Evolutionary conservation across 2,113 vertebrate genomes (phyloP).

Genomic region (Poecilia latipinna): DNA sequence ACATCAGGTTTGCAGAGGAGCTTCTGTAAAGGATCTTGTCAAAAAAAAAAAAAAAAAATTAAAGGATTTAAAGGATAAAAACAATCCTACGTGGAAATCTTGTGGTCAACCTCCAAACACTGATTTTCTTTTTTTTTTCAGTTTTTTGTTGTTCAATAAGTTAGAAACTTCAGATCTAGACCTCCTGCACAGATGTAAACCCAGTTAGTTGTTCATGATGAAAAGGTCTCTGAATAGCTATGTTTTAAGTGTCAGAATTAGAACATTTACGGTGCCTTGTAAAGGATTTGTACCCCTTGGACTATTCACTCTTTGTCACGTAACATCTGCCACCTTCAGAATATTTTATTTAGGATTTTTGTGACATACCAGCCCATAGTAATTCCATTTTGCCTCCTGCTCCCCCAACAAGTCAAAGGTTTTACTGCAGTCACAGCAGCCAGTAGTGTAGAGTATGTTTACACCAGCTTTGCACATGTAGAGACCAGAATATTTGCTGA

Average conservation of each 20-base stretch:
- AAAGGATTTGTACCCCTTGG: not conserved
- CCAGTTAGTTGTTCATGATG: not conserved
- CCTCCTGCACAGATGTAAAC: constrained; percentile 20
- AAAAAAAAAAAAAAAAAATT: constrained; percentile 34
- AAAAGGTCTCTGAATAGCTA: not conserved
- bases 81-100: constrained; percentile 30
- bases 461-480: not conserved
- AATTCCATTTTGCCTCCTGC: too few species aligned
- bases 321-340: not conserved
- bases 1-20: constrained; percentile 49
- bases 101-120: constrained; percentile 18
- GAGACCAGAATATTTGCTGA: not conserved
- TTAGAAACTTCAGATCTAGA: constrained; percentile 27
- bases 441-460: not conserved
- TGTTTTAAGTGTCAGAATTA: constrained; percentile 12
- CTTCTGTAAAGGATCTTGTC: constrained; percentile 30
- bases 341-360: not conserved
- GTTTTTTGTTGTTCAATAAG: constrained; percentile 31
- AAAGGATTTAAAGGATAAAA: constrained; percentile 9
- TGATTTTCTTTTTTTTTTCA: constrained; percentile 40
- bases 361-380: too few species aligned
- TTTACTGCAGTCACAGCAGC: not conserved
- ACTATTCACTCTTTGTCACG: not conserved
- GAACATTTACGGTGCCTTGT: constrained; percentile 1
- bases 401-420: not conserved